These are phyloP conservation scores for Galleria mellonella DNA, from an alignment of 1,140 invertebrate species.

Conservation along the genomic window DNA sequence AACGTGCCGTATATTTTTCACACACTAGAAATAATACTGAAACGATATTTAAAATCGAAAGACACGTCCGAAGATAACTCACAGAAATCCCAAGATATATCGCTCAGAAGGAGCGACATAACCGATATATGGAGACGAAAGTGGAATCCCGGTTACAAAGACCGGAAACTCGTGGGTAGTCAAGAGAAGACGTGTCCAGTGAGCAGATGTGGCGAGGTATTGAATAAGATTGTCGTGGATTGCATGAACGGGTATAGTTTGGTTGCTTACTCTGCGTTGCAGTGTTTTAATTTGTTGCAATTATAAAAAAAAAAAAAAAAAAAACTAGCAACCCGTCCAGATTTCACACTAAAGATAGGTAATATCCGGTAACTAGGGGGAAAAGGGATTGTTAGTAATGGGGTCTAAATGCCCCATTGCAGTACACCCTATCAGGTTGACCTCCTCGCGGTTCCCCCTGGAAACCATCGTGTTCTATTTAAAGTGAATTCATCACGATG, in stretches of 20 bases:
- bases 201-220: slow-evolving; percentile 26
- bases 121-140: slow-evolving; percentile 48
- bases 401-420: too few relatives aligned
- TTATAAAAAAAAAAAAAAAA: background rate
- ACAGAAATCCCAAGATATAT: slow-evolving; percentile 21
- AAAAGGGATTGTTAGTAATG: too few relatives aligned
- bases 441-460: too few relatives aligned
- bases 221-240: slow-evolving; percentile 48
- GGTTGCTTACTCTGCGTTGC: slow-evolving; percentile 41
- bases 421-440: too few relatives aligned
- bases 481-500: too few relatives aligned
- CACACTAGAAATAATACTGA: slow-evolving; percentile 39
- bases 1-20: slow-evolving; percentile 46
- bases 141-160: slow-evolving; percentile 36
- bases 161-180: slow-evolving; percentile 7
- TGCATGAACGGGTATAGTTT: slow-evolving; percentile 48
- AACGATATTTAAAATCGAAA: slow-evolving; percentile 18
- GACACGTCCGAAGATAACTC: slow-evolving; percentile 10
- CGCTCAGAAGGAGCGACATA: slow-evolving; percentile 22
- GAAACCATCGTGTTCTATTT: too few relatives aligned
- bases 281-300: slow-evolving; percentile 54
- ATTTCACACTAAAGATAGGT: too few relatives aligned
- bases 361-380: too few relatives aligned
- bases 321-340: too few relatives aligned
- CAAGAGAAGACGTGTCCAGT: slow-evolving; percentile 24